phyloP scores from a whole-genome alignment of 2,113 vertebrate species.

The Capreolus pygargus region DNA sequence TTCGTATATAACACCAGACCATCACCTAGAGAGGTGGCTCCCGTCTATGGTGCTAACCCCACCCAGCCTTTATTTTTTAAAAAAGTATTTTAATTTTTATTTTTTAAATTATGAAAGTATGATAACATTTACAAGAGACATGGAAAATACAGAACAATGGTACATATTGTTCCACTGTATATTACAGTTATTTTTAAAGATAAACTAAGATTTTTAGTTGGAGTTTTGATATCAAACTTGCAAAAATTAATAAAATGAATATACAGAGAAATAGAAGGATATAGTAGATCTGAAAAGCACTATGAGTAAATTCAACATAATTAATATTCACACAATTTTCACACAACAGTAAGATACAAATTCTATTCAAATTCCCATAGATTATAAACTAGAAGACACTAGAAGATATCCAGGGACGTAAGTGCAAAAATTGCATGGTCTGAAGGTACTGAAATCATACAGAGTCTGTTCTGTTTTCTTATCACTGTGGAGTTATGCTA shows the following conservation, averaged over 20 bases:
- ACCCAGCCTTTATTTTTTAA: neutral
- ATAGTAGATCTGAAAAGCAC: neutral
- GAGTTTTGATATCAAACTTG: neutral
- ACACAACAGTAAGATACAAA: neutral
- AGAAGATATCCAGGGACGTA: neutral
- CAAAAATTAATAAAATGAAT: neutral
- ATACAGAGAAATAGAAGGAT: neutral
- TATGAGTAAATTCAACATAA: neutral
- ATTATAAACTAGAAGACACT: neutral
- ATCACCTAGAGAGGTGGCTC: neutral
- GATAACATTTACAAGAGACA: neutral
- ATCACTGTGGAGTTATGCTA: neutral
- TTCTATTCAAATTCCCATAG: neutral
- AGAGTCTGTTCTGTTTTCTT: neutral
- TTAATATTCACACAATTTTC: neutral
- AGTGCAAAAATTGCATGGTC: neutral
- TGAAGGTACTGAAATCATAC: neutral
- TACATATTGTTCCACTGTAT: neutral
- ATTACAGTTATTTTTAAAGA: neutral
- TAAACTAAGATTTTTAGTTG: neutral
- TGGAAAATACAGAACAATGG: neutral
- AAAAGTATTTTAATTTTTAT: neutral
- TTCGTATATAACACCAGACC: neutral
- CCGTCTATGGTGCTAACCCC: neutral
- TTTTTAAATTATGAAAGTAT: neutral